Conservation (phyloP, 2,113 vertebrate species). For the Ptyas mucosa region DNA sequence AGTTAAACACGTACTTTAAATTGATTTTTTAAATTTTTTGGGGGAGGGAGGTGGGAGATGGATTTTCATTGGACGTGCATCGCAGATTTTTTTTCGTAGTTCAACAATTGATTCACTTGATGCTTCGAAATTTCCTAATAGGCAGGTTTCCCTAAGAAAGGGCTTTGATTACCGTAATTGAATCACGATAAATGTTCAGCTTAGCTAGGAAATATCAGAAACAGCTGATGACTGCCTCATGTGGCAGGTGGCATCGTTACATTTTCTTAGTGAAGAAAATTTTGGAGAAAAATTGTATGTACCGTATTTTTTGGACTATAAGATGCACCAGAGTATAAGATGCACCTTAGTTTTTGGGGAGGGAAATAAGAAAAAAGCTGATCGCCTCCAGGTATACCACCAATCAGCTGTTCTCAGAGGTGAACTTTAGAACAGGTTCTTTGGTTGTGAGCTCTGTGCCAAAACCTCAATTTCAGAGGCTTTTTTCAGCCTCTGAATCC, state of each 20-base stretch:
- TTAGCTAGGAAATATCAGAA: neutral
- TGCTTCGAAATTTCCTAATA: neutral
- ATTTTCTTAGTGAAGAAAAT: neutral
- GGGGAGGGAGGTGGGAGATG: neutral
- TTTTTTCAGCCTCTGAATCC: no score
- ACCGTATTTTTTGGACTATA: no score
- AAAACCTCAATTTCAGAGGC: no score
- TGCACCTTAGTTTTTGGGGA: no score
- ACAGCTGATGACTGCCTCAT: neutral
- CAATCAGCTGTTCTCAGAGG: no score
- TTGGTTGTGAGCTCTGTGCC: no score
- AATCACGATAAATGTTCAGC: neutral
- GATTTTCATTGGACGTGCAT: neutral
- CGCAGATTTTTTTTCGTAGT: neutral
- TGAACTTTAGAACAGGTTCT: no score
- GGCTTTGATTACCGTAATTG: neutral
- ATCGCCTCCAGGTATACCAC: no score
- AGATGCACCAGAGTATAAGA: no score
- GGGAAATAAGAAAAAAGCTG: no score
- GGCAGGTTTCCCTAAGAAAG: neutral
- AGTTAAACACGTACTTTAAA: neutral
- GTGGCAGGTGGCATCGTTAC: neutral
- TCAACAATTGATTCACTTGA: accelerated
- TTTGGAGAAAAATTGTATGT: no score
- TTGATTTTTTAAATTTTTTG: neutral